Evolutionary conservation across 2,797 vertebrate genomes (phyloP).

Genomic region (Gymnodraco acuticeps): DNA sequence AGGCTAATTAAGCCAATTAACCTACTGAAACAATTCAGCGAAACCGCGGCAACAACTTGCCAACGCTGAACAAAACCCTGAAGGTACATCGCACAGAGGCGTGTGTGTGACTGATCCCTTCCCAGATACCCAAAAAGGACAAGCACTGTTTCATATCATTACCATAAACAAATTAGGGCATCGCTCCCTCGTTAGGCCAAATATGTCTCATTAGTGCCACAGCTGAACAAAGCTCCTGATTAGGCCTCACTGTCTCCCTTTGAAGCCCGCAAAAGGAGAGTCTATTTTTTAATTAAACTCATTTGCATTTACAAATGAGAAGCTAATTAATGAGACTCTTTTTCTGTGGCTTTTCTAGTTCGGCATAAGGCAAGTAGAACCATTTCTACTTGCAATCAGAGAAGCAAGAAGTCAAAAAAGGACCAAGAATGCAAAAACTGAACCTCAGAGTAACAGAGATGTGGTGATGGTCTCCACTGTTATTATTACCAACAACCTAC

Average conservation of each 20-base stretch:
- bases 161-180: conserved; percentile 90
- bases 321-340: conserved; percentile 85
- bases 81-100: conserved; percentile 71
- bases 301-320: conserved; percentile 88
- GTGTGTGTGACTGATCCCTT: conserved; percentile 76
- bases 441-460: neutral
- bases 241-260: conserved; percentile 79
- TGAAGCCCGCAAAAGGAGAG: conserved; percentile 81
- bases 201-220: conserved; percentile 85
- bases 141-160: conserved; percentile 87
- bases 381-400: conserved; percentile 67
- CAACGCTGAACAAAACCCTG: conserved; percentile 69
- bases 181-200: conserved; percentile 85
- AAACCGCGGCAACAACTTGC: conserved; percentile 62
- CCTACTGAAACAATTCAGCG: conserved; percentile 73
- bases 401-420: conserved; percentile 33
- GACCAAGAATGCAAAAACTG: conserved; percentile 8
- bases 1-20: conserved; percentile 81
- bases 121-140: conserved; percentile 83
- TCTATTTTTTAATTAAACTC: conserved; percentile 87
- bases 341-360: conserved; percentile 75
- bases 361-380: conserved; percentile 75
- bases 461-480: conserved; percentile 1
- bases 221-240: conserved; percentile 87
- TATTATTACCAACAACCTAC: conserved; percentile 13